Conservation (phyloP, 1,140 invertebrate species). For the Dendroctonus ponderosae region DNA sequence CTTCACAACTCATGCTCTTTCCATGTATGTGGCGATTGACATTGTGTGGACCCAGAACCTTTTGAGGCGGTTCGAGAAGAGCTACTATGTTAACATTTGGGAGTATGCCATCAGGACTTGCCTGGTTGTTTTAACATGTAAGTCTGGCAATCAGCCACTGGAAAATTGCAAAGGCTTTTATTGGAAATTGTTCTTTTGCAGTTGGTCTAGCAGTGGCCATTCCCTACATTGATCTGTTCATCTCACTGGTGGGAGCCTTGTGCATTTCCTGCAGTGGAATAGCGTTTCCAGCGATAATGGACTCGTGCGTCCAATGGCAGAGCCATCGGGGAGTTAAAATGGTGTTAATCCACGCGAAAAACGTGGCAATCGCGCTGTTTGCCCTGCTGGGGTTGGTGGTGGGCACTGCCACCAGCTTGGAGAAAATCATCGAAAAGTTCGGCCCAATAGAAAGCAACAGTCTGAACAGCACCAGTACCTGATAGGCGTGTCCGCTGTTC, state of each 20-base stretch:
- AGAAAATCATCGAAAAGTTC: constrained; percentile 54
- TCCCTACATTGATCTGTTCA: constrained; percentile 82
- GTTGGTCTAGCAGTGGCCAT: constrained; percentile 76
- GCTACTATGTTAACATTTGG: constrained; percentile 53
- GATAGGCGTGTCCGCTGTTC: not conserved
- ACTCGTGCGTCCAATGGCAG: constrained; percentile 60
- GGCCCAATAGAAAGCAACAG: not conserved
- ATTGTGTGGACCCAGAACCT: constrained; percentile 79
- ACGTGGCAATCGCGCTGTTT: constrained; percentile 68
- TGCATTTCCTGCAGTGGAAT: constrained; percentile 81
- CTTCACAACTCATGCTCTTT: constrained; percentile 80
- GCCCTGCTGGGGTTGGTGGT: constrained; percentile 66
- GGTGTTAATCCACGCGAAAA: constrained; percentile 60
- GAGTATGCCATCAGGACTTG: constrained; percentile 68
- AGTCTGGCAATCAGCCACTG: constrained; percentile 51
- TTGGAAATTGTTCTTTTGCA: constrained; percentile 47
- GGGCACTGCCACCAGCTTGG: constrained; percentile 71
- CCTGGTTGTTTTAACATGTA: constrained; percentile 75
- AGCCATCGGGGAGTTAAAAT: constrained; percentile 51
- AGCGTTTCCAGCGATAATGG: constrained; percentile 84
- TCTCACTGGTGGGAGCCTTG: constrained; percentile 86
- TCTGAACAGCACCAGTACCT: constrained; percentile 14
- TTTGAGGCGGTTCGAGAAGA: constrained; percentile 48
- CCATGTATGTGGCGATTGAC: constrained; percentile 85
- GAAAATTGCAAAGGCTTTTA: not conserved